Evolutionary conservation across 2,797 vertebrate genomes (phyloP).

Genomic region (Phalloptychus januarius): DNA sequence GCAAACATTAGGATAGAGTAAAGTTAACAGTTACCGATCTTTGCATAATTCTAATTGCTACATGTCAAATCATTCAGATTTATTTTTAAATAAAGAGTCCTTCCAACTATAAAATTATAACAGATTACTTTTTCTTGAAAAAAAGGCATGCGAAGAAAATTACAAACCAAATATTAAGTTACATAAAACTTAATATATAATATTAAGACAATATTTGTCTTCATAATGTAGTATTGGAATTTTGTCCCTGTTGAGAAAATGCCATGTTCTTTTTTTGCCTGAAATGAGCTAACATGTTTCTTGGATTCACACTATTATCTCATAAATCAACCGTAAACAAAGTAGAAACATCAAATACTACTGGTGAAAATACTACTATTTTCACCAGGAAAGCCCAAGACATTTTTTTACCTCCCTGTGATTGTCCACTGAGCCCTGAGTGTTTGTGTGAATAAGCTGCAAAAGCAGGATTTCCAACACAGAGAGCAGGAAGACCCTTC

Average conservation of each 20-base stretch:
- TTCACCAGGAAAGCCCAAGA: constrained; percentile 13
- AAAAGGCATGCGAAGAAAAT: not conserved
- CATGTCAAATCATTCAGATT: constrained; percentile 60
- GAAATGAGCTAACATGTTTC: not conserved
- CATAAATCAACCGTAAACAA: constrained; percentile 30
- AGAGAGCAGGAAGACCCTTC: constrained; percentile 67
- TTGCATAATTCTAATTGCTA: constrained; percentile 22
- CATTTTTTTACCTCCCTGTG: constrained; percentile 13
- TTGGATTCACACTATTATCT: not conserved
- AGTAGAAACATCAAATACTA: not conserved
- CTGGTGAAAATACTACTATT: not conserved
- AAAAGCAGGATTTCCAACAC: constrained; percentile 69
- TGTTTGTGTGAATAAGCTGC: constrained; percentile 66
- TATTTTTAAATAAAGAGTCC: constrained; percentile 32
- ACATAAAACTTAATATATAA: not conserved
- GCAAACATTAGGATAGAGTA: constrained; percentile 43
- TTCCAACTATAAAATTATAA: not conserved
- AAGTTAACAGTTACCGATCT: constrained; percentile 27
- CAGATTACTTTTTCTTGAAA: not conserved
- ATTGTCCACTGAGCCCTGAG: constrained; percentile 13
- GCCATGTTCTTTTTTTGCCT: not conserved
- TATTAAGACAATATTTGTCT: not conserved
- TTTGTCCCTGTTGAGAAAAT: not conserved
- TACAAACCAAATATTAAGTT: not conserved
- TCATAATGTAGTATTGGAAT: not conserved